Evolutionary conservation across 2,797 vertebrate species (phyloP), one percentile per base, ranked within the genome.

Genomic region (Silurus lanzhouensis): DNA sequence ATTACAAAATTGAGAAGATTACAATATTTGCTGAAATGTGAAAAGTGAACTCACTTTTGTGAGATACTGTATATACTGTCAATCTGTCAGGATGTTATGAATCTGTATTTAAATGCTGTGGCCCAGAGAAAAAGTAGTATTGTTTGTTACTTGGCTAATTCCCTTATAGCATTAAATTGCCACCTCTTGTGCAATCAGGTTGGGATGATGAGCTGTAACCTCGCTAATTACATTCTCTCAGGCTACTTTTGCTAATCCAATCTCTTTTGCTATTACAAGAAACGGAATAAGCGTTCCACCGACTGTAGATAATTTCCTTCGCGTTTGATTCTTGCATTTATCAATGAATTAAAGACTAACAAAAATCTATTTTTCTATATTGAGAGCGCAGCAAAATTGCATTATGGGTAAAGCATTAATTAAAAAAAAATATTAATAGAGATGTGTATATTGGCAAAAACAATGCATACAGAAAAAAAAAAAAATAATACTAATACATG

Each of bases 191-290:
- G 75, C 70, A 83, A 84, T 85, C 82, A 87, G 77, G 84, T 87
- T 82, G 85, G 74, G 76, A 82, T 81, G 84, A 85, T 74, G 83
- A 84, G 76, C 72, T 72, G 83, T 80, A 81, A 81, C 84, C 25
- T 67, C 63, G 87, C 86, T 91, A 90, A 91, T 90, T 91, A 81
- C 81, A 83, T 89, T 86, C 82, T 89, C 79, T 88, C 77, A 64
- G 82, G 85, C 81, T 85, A 83, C 74, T 84, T 83, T 87, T 83
- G 78, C 85, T 81, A 85, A 87, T 84, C 83, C 85, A 80, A 85
- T 86, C 85, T 83, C 63, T 86, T 86, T 82, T 68, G 78, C 83
- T 83, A 81, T 87, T 84, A 83, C 38, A 27, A 48, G 76, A 76
- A 86, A 79, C 70, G 77, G 61, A 89, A 89, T 83, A 84, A 76